Percentiles rank a stretch among this genome's conserved stretches.
phyloP scores from a whole-genome alignment of 2,113 vertebrate species.

The Panthera uncia region DNA sequence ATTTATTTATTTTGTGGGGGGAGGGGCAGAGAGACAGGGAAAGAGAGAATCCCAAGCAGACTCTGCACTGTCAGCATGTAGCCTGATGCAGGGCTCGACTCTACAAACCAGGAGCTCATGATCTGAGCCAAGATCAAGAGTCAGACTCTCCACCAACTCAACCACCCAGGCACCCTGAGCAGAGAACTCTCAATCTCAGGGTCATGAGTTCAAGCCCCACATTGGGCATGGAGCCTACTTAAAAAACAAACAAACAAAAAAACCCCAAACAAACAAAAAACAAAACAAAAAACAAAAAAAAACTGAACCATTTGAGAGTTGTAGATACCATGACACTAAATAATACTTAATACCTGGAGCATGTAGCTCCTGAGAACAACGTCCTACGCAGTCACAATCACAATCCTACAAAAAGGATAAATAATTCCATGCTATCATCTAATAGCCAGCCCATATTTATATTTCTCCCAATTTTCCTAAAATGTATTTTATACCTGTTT shows the following conservation, averaged over 20 bases:
- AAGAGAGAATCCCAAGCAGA: too few species aligned
- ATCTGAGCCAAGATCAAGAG: too few species aligned
- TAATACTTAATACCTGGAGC: background rate
- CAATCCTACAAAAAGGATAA: background rate
- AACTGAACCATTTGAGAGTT: background rate
- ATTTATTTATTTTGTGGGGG: too few species aligned
- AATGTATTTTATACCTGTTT: background rate
- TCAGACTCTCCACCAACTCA: too few species aligned
- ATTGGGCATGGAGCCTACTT: background rate
- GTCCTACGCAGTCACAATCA: background rate
- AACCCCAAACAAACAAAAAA: too few species aligned
- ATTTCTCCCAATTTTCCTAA: background rate
- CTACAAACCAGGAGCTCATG: too few species aligned
- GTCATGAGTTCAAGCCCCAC: background rate
- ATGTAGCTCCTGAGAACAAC: background rate
- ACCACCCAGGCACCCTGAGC: background rate
- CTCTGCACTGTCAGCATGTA: too few species aligned
- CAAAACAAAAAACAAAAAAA: background rate
- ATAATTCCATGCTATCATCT: background rate
- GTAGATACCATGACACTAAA: background rate
- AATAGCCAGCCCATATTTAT: background rate
- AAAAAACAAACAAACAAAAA: background rate
- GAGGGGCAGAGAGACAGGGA: too few species aligned
- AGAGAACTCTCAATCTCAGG: background rate
- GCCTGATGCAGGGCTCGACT: too few species aligned